A percentile compares a stretch with the other conserved stretches of the same genome.
These are phyloP conservation scores for Panthera tigris DNA, from an alignment of 2,113 vertebrate genomes.

Conservation along the genomic window DNA sequence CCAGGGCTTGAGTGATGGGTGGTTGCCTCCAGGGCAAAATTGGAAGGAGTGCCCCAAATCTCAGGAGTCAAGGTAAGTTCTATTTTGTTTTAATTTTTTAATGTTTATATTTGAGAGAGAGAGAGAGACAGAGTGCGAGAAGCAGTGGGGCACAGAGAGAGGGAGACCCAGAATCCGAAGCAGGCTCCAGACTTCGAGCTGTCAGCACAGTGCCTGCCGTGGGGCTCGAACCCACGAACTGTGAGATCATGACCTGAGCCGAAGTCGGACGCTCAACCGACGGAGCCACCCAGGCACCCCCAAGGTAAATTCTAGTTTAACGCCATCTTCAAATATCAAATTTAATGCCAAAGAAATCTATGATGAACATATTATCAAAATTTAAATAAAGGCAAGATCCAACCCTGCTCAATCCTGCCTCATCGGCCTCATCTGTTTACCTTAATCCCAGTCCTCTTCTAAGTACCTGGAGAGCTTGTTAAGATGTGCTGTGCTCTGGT, in stretches of 20 bases:
- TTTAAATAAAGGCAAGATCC: neutral
- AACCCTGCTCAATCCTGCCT: fast-evolving
- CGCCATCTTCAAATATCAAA: neutral
- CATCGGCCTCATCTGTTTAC: fast-evolving
- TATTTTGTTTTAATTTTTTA: neutral
- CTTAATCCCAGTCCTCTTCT: neutral
- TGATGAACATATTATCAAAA: neutral
- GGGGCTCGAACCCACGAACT: too few species aligned
- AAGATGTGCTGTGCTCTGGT: neutral
- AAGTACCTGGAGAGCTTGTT: fast-evolving
- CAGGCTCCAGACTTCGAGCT: too few species aligned
- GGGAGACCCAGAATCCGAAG: too few species aligned
- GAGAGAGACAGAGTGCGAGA: too few species aligned
- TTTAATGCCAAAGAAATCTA: neutral
- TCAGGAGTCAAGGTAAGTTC: neutral
- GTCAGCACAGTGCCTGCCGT: fast-evolving
- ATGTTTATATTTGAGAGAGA: too few species aligned
- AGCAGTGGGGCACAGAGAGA: too few species aligned
- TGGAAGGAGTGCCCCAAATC: neutral
- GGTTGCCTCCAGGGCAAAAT: neutral
- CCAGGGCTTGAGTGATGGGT: fast-evolving
- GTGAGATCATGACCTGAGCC: too few species aligned
- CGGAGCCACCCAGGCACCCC: too few species aligned
- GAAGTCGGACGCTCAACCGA: too few species aligned
- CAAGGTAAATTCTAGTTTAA: neutral